phyloP scores from a whole-genome alignment of 1,140 invertebrate species.

The Aphaenogaster floridana region DNA sequence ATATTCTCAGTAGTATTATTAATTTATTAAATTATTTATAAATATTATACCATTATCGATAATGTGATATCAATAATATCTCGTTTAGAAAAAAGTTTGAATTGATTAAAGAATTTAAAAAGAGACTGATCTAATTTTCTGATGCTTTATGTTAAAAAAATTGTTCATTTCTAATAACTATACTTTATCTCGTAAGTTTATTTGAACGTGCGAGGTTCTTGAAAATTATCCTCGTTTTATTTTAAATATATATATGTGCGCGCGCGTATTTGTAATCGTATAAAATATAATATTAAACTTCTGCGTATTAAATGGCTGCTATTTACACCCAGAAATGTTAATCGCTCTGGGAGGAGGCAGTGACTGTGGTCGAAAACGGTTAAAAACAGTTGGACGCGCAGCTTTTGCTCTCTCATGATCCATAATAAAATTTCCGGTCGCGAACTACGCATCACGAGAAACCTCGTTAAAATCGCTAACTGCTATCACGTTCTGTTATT shows the following conservation, averaged over 20 bases:
- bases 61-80: not conserved
- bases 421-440: slow-evolving; percentile 14
- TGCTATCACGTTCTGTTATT: slow-evolving; percentile 6
- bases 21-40: not conserved
- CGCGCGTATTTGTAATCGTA: not conserved
- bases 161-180: not conserved
- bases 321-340: slow-evolving; percentile 30
- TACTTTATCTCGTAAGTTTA: not conserved
- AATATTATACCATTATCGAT: not conserved
- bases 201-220: not conserved
- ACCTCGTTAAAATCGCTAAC: slow-evolving; percentile 36
- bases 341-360: not conserved
- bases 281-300: not conserved
- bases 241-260: not conserved
- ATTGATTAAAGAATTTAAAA: slow-evolving; percentile 8
- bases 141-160: not conserved
- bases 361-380: not conserved
- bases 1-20: not conserved
- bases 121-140: not conserved
- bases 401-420: not conserved
- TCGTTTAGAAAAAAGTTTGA: not conserved
- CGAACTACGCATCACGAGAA: no score
- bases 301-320: not conserved
- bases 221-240: slow-evolving; percentile 19
- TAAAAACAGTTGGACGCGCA: slow-evolving; percentile 1